Conservation (phyloP, 2,888 invertebrate species). For the Cactoblastis cactorum region DNA sequence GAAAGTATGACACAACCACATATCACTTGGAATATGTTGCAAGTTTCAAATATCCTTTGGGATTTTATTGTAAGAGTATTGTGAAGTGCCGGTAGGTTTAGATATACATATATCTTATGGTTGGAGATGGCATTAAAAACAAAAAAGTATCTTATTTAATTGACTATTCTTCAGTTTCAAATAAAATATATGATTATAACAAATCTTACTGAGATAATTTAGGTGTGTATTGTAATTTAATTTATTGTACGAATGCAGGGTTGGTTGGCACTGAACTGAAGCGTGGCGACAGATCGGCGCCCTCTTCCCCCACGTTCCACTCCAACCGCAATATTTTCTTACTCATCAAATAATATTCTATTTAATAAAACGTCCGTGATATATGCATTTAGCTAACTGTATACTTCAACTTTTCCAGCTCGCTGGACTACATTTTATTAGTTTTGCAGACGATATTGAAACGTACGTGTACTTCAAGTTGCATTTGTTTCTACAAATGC, state of each 20-base stretch:
- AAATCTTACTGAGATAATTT: neutral
- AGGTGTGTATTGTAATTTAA: neutral
- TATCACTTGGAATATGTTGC: constrained; percentile 4
- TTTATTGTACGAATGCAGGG: constrained; percentile 34
- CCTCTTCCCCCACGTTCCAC: constrained; percentile 42
- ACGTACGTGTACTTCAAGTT: no score
- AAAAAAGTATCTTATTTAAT: no score
- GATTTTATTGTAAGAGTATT: constrained; percentile 7
- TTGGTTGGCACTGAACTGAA: constrained; percentile 50
- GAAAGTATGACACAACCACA: constrained; percentile 10
- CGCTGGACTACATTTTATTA: neutral
- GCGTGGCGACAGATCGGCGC: constrained; percentile 57
- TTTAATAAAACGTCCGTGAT: constrained; percentile 32
- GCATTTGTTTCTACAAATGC: no score
- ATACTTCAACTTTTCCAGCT: neutral
- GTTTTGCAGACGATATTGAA: neutral
- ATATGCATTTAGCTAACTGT: constrained; percentile 26
- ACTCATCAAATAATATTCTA: constrained; percentile 38
- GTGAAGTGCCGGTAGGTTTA: neutral
- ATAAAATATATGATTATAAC: no score
- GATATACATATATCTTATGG: no score
- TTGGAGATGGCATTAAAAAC: no score
- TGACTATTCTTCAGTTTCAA: no score
- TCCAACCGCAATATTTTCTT: constrained; percentile 36
- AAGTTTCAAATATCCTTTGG: constrained; percentile 10